Conservation (phyloP, 2,113 vertebrate species). For the Platysteira castanea region DNA sequence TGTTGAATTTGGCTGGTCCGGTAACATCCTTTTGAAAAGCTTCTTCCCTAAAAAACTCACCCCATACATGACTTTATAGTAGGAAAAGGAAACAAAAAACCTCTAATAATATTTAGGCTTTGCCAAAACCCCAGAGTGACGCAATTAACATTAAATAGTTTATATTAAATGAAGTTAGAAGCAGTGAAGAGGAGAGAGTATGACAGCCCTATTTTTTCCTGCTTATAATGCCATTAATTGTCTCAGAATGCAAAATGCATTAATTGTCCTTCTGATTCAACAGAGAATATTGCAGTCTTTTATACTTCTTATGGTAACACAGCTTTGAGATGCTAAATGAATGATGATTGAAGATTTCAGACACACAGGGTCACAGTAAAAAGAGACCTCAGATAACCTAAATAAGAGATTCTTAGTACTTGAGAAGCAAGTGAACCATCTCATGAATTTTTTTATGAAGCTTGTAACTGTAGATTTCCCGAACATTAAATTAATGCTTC, state of each 20-base stretch:
- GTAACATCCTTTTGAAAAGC: neutral
- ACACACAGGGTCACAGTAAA: neutral
- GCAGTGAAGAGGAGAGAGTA: neutral
- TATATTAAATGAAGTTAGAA: neutral
- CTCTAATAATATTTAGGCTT: neutral
- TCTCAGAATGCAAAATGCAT: neutral
- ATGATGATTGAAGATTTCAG: neutral
- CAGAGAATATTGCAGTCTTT: neutral
- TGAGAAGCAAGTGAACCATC: neutral
- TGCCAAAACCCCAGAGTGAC: neutral
- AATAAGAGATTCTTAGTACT: neutral
- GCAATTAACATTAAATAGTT: neutral
- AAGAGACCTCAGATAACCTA: neutral
- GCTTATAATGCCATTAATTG: neutral
- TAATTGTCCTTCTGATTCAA: neutral
- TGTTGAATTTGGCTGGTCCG: fast-evolving
- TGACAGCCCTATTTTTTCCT: neutral
- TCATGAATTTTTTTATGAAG: neutral
- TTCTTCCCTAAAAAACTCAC: fast-evolving
- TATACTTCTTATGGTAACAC: neutral
- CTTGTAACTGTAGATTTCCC: neutral
- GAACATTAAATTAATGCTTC: neutral
- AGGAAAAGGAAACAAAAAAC: neutral
- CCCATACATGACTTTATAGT: neutral
- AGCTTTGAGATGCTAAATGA: neutral